Base-by-base conservation (phyloP, 2,113 vertebrate genomes). In the Trochalopteron elliotii region DNA sequence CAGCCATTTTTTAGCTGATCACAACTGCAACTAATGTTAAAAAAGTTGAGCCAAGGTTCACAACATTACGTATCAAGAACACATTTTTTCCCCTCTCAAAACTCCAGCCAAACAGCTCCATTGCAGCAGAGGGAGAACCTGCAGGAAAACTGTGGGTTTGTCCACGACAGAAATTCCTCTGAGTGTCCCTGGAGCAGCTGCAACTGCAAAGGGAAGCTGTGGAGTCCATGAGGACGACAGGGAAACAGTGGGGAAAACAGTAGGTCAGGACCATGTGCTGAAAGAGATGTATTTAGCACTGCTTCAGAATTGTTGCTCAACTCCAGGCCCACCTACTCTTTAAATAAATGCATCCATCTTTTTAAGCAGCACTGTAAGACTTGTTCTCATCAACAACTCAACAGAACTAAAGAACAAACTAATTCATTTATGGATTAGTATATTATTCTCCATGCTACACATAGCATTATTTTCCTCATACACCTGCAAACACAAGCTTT, bases 21-120 rank as follows among this genome's bases (percentile, higher is more conserved):
- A 21, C 64, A 85, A 50, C 53, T 72, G 69, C 7, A 24, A 47
- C 15, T 42, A 50, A 57, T 4, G 17, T 47, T 83, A 45, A 68
- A 69, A 91, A 80, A 44, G 45, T 50, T 35, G 33, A 90, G 84
- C 55, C 63, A 87, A 83, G 15, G 55, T 63, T 91, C 71, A 57
- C n/a, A 56, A 35, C 35, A 60, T 27, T 22, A 52, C 0, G 0
- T 39, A 61, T 31, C 33, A 64, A 80, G 37, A 83, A 3, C 5
- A 79, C 17, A 31, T 47, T 83, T 45, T 19, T 17, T 14, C 10
- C 11, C 30, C 28, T 68, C 45, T 70, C 53, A 56, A 71, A 96
- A 84, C 37, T 84, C 24, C 77, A 76, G 65, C n/a, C 57, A 83
- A 71, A 74, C 13, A 39, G 52, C 49, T 87, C 69, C 5, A 1